Base-by-base conservation (phyloP, 2,888 invertebrate genomes). In the Podabrus alpinus region DNA sequence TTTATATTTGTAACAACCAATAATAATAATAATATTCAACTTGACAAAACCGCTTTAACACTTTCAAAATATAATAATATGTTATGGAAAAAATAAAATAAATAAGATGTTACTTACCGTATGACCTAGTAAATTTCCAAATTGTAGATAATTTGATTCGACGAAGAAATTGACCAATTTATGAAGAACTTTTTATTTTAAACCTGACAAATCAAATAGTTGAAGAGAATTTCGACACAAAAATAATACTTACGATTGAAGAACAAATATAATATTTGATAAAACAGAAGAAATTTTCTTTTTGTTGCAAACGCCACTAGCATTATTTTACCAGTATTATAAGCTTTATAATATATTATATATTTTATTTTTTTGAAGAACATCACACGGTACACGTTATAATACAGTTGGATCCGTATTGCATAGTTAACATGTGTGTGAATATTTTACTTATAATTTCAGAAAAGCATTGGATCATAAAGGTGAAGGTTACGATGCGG, bases 391-490 rank as follows among this genome's bases (percentile, higher is more conserved):
- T 29, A 29, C 29, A 29, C 29, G 29, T 29, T 21, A 4, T 19
- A 13, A 29, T 29, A 29, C 29, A 29, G 29, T 29, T 29, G 29
- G 29, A 29, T 29, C n/a, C n/a, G 13, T 29, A 13, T 29, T 29
- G 29, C 5, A 29, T 29, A 13, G 13, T 29, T 1, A 13, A 29
- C 29, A 29, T 9, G 16, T 68, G 15, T 68, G 68, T 72, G 29
- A 24, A 16, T 25, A 15, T 78, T 81, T 74, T 85, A 84, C 86
- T 83, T 80, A 81, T 84, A 83, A 80, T 87, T 87, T 82, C 90
- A 94, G 94, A 90, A 93, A 93, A 90, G 92, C 93, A 79, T 90
- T 92, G 90, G 94, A 94, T 89, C 92, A 92, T 91, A 92, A 92
- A 88, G 93, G 92, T 84, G 92, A 93, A 88, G 91, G 90, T 85